A percentile compares a stretch with the other conserved stretches of the same genome.
Evolutionary conservation across 1,140 invertebrate genomes (phyloP).

Genomic region (Pogonognathellus flavescens): DNA sequence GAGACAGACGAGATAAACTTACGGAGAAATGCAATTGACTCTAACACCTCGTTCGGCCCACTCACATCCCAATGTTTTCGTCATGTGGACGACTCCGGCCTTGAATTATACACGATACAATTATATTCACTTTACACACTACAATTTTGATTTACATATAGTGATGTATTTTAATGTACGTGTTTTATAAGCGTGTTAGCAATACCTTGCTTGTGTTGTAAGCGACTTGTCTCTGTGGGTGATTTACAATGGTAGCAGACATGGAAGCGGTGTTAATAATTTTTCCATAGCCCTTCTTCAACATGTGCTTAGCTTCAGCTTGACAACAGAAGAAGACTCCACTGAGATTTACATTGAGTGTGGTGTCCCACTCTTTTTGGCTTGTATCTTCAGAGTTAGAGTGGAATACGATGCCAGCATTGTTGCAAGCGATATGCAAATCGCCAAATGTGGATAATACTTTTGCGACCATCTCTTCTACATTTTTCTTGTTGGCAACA

Average conservation of each 20-base stretch:
- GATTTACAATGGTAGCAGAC: constrained; percentile 58
- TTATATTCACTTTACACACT: not conserved
- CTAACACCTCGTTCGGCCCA: constrained; percentile 63
- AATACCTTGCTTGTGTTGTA: constrained; percentile 51
- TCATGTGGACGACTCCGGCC: constrained; percentile 65
- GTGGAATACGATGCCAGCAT: constrained; percentile 64
- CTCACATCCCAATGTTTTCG: constrained; percentile 54
- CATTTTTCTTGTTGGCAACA: constrained; percentile 64
- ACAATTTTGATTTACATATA: no score
- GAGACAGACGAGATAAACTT: constrained; percentile 51
- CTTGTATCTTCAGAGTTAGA: constrained; percentile 53
- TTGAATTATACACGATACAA: constrained; percentile 56
- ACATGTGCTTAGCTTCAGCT: constrained; percentile 61
- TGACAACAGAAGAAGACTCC: constrained; percentile 66
- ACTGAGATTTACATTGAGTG: constrained; percentile 61
- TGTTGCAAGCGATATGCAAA: constrained; percentile 66
- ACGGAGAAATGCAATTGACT: constrained; percentile 67
- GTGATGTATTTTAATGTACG: no score
- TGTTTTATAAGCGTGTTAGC: no score
- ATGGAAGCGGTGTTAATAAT: constrained; percentile 66
- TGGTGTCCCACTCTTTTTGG: constrained; percentile 62
- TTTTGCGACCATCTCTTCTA: constrained; percentile 64
- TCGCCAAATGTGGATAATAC: constrained; percentile 62
- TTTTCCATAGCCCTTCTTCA: constrained; percentile 61
- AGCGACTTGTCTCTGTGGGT: constrained; percentile 61